Base-by-base conservation (phyloP, 2,797 vertebrate genomes). In the Diplodus sargus region DNA sequence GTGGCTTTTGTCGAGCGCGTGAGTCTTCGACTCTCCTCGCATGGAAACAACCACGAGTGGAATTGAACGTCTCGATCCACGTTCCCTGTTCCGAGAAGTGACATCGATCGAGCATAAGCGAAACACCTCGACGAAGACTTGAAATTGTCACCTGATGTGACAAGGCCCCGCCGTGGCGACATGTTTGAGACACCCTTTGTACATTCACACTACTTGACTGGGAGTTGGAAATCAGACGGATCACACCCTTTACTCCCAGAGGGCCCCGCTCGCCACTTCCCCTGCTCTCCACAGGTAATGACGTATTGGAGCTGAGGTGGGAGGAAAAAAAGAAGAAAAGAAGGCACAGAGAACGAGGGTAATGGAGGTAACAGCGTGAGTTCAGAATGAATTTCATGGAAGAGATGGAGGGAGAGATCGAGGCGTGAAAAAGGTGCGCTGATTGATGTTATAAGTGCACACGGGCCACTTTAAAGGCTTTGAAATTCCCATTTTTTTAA, bases 391-490 rank as follows among this genome's bases (percentile, higher is more conserved):
- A 81, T 70, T 72, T 82, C 17, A 65, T 66, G 7, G 64, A 56
- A 49, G 45, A 53, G 23, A 60, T 7, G 49, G 58, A 63, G 53
- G 39, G 20, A 66, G 53, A 76, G 71, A 30, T 17, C 66, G 71
- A 73, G 58, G 66, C 25, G 13, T 43, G 51, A 60, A 47, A 53
- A 25, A n/a, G 18, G 53, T 25, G 80, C 65, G 66, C 63, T 78
- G 78, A 88, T 87, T 88, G 79, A 71, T 76, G 71, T 70, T 65
- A 54, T 51, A 70, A 79, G 68, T 59, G 56, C 20, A 58, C 53
- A 23, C 18, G 30, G 54, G 59, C 49, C 39, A 51, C 43, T 67
- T 58, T 18, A 78, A 79, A 45, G 58, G 28, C 28, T 58, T 54
- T 42, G 30, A 65, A 71, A 45, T 45, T 20, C 18, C 25, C 18